Percentiles rank a stretch among this genome's conserved stretches.
phyloP scores from a whole-genome alignment of 2,888 invertebrate species.

The Drosophila mimica region DNA sequence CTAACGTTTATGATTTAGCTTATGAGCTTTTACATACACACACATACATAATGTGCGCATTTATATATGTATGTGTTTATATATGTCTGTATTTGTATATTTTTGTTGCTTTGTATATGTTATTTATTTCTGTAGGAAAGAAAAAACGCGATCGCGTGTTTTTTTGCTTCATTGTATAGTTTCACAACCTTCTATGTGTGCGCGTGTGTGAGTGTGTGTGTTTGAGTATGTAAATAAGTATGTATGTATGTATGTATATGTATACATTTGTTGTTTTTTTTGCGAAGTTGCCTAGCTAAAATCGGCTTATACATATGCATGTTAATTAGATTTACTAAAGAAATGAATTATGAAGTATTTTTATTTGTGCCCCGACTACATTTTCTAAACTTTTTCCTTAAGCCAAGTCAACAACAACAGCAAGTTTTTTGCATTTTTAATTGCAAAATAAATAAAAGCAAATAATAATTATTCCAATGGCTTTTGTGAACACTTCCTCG shows the following conservation, averaged over 20 bases:
- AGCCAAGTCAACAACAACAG: conserved; percentile 8
- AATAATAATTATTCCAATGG: conserved; percentile 19
- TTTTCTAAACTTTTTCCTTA: conserved; percentile 36
- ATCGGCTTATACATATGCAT: conserved; percentile 69
- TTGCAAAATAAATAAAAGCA: conserved; percentile 52
- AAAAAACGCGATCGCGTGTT: conserved; percentile 70
- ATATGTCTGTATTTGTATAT: conserved; percentile 9
- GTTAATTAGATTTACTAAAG: conserved; percentile 75
- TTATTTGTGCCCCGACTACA: conserved; percentile 18
- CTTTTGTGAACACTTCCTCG: conserved; percentile 15
- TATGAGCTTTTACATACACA: conserved; percentile 22
- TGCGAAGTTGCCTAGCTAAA: conserved; percentile 53
- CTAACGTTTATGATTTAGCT: conserved; percentile 44
- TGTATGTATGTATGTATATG: conserved; percentile 12
- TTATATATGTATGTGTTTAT: conserved; percentile 12
- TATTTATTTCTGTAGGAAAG: conserved; percentile 30
- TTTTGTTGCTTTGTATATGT: conserved; percentile 20
- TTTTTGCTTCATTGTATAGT: conserved; percentile 45
- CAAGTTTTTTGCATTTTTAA: conserved; percentile 51
- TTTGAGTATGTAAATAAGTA: conserved; percentile 44
- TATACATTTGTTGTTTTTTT: conserved; percentile 24
- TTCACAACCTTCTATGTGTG: conserved; percentile 23
- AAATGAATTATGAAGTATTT: conserved; percentile 52
- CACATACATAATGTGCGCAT: conserved; percentile 17
- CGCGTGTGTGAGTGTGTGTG: conserved; percentile 19